These are phyloP conservation scores for Perodicticus potto DNA, from an alignment of 2,797 vertebrate species.

Conservation along the genomic window DNA sequence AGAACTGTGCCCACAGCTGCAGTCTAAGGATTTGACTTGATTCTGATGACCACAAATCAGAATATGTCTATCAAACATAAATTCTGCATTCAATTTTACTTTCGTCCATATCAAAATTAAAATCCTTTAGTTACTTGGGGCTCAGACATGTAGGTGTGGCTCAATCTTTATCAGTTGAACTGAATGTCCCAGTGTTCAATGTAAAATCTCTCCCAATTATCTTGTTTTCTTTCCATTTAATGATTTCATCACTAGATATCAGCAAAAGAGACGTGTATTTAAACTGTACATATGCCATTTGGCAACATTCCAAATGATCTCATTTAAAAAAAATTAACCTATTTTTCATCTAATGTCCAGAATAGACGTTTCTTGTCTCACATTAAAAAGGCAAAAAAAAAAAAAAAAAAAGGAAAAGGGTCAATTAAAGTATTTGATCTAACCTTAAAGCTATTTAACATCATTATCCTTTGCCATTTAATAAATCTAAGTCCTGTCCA, in stretches of 20 bases:
- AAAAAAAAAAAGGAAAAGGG: not conserved
- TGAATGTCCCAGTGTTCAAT: not conserved
- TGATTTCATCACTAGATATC: slow-evolving; percentile 71
- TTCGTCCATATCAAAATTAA: not conserved
- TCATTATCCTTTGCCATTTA: slow-evolving; percentile 73
- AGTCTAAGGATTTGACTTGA: slow-evolving; percentile 34
- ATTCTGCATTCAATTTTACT: not conserved
- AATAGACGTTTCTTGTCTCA: slow-evolving; percentile 65
- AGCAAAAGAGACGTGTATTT: slow-evolving; percentile 69
- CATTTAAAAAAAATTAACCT: slow-evolving; percentile 77
- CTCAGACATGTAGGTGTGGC: accelerated
- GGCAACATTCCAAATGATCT: slow-evolving; percentile 80
- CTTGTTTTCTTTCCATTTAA: slow-evolving; percentile 76
- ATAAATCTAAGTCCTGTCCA: slow-evolving; percentile 75
- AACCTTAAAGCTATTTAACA: slow-evolving; percentile 78
- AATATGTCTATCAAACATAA: not conserved
- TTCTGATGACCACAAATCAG: not conserved
- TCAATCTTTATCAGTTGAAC: not conserved
- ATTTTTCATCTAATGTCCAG: slow-evolving; percentile 78
- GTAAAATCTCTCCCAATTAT: slow-evolving; percentile 26
- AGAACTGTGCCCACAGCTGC: not conserved
- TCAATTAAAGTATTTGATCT: slow-evolving; percentile 71
- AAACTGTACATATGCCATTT: slow-evolving; percentile 51
- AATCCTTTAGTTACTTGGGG: not conserved
- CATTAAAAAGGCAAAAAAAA: not conserved